These are phyloP conservation scores for Jacana jacana DNA, from an alignment of 2,113 vertebrate genomes.

Conservation along the genomic window DNA sequence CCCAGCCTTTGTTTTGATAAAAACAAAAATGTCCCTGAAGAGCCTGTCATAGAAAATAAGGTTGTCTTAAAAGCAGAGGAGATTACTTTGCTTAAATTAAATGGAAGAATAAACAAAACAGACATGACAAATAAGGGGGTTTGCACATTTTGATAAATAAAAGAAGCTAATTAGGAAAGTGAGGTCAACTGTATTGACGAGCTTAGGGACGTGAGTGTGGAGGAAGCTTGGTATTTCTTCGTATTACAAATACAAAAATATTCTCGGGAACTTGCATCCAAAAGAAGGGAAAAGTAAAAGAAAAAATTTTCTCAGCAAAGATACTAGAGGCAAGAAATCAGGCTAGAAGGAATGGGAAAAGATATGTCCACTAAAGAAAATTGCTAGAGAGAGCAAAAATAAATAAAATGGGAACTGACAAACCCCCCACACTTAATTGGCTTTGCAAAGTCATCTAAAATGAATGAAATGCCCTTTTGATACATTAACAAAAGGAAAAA, in stretches of 20 bases:
- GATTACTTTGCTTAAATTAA: neutral
- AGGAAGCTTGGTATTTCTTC: neutral
- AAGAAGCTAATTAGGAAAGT: conserved; percentile 27
- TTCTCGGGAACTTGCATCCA: neutral
- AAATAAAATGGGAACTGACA: neutral
- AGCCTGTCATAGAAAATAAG: neutral
- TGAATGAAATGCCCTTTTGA: neutral
- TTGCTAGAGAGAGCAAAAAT: neutral
- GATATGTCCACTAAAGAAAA: neutral
- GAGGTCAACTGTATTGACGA: neutral
- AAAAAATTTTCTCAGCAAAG: neutral
- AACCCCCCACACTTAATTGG: neutral
- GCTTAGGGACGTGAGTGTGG: neutral
- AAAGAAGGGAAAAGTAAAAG: neutral
- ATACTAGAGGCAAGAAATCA: neutral
- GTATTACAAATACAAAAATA: neutral
- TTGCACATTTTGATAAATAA: conserved; percentile 7
- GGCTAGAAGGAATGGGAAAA: neutral
- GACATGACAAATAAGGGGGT: neutral
- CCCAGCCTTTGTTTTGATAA: neutral
- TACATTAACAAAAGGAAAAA: neutral
- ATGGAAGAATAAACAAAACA: neutral
- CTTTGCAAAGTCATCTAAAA: neutral
- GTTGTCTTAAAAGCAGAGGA: neutral
- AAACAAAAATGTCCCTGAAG: conserved; percentile 2